phyloP scores from a whole-genome alignment of 2,888 invertebrate genomes.

The Tetrapedia diversipes region DNA sequence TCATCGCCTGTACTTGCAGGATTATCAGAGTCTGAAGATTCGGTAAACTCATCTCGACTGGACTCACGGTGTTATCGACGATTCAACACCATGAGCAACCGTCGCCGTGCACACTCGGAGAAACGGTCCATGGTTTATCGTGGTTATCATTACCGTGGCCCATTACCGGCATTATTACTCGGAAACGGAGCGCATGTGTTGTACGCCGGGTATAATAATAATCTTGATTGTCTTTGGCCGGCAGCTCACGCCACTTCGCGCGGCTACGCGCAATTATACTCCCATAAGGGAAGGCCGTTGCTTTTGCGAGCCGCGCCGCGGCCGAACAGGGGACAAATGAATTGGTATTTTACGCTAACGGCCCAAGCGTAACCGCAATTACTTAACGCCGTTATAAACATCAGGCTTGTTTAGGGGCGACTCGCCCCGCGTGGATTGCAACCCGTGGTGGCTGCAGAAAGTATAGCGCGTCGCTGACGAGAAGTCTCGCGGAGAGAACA shows the following conservation, averaged over 20 bases:
- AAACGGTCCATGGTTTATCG: conserved; percentile 68
- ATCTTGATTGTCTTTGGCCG: conserved; percentile 73
- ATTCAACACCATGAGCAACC: too few relatives aligned
- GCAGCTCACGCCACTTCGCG: conserved; percentile 70
- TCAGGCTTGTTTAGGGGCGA: neutral
- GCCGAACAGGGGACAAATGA: conserved; percentile 44
- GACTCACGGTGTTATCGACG: too few relatives aligned
- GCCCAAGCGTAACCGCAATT: conserved; percentile 43
- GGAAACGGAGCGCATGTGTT: conserved; percentile 55
- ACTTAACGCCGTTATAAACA: conserved; percentile 51
- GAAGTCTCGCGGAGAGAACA: too few relatives aligned
- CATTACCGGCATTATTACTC: conserved; percentile 67
- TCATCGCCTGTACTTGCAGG: too few relatives aligned
- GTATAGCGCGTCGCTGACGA: too few relatives aligned
- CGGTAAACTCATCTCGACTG: too few relatives aligned
- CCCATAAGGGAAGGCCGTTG: conserved; percentile 49
- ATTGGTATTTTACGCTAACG: conserved; percentile 61
- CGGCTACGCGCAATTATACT: conserved; percentile 70
- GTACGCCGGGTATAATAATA: conserved; percentile 67
- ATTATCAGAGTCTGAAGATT: too few relatives aligned
- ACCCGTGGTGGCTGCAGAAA: too few relatives aligned
- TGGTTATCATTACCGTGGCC: conserved; percentile 73
- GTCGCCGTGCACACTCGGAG: too few relatives aligned
- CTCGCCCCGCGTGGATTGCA: neutral
- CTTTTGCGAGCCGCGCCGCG: conserved; percentile 14